Evolutionary conservation across 2,113 vertebrate species (phyloP), one percentile per base, ranked within the genome.

Genomic region (Ammodytes marinus): DNA sequence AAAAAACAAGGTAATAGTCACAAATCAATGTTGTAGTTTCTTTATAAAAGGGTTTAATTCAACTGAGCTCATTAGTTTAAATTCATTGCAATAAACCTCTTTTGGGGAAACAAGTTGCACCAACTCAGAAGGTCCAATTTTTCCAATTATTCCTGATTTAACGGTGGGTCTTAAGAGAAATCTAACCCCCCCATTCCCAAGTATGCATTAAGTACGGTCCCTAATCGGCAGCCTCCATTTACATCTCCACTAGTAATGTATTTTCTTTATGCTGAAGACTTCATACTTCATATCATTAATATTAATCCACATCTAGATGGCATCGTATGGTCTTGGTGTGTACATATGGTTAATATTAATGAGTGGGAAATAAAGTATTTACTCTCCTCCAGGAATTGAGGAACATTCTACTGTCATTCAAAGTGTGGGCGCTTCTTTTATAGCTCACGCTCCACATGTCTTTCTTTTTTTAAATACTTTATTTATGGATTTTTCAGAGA

Each of bases 281-380:
- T 67, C 52, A 79, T 84, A 72, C 54, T 83, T 78, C 27, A 77
- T 39, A 53, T 35, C 27, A 77, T 85, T 66, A 77, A 76, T 85
- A 88, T 83, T 74, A 66, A 89, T 72, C 65, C 43, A 37, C 55
- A 74, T 79, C 52, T 69, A 50, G 68, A 79, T 67, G 47, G 69
- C 43, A 77, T 69, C 2, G 12, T 13, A 66, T 81, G 74, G 68
- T 54, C 54, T 75, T 71, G 67, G 35, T 74, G 43, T 82, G 68
- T 69, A 76, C 74, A 78, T 84, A 15, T 82, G 49, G 55, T 78
- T 77, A 71, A 84, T 85, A 80, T 63, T 70, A 75, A 88, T 10
- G 65, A 76, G 64, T 54, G 12, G 15, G 67, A 89, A 86, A 85
- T 81, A 52, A 79, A 89, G 63, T 76, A 82, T 85, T 90, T 74